Conservation (phyloP, 2,113 vertebrate genomes). For the Caranx ignobilis region DNA sequence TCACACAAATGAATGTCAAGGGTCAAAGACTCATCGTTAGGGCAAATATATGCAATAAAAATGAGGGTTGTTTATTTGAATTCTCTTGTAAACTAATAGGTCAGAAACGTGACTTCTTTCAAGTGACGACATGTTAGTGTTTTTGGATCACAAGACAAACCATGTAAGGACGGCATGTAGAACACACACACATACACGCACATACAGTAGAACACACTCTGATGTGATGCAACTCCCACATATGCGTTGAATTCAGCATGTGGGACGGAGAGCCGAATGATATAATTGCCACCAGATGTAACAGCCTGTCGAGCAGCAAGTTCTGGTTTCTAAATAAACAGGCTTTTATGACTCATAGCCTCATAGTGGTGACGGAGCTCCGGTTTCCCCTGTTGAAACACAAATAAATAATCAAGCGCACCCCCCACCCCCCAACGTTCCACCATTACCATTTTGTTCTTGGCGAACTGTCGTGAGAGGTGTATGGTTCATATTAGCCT, state of each 20-base stretch:
- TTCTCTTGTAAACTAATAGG: conserved; percentile 1
- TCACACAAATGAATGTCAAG: conserved; percentile 17
- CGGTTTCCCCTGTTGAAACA: conserved; percentile 80
- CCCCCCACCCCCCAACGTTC: conserved; percentile 67
- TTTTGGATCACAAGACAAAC: conserved; percentile 41
- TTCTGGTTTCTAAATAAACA: conserved; percentile 85
- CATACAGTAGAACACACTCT: conserved; percentile 31
- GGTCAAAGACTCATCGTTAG: conserved; percentile 13
- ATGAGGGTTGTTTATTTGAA: neutral
- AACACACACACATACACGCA: conserved; percentile 22
- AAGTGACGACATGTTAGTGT: conserved; percentile 12
- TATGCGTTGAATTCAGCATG: conserved; percentile 70
- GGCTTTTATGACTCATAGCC: conserved; percentile 82
- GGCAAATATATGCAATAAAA: neutral
- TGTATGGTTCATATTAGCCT: conserved; percentile 79
- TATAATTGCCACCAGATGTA: conserved; percentile 84
- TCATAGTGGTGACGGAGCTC: conserved; percentile 78
- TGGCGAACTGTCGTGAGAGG: conserved; percentile 54
- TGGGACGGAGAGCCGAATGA: conserved; percentile 63
- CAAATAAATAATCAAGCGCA: conserved; percentile 84
- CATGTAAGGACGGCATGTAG: conserved; percentile 12
- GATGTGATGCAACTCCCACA: conserved; percentile 72
- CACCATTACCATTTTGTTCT: conserved; percentile 69
- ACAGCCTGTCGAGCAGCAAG: conserved; percentile 77
- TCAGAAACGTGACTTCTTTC: conserved; percentile 11